Conservation (phyloP, 2,797 vertebrate genomes). For the Rhyacichthys aspro region DNA sequence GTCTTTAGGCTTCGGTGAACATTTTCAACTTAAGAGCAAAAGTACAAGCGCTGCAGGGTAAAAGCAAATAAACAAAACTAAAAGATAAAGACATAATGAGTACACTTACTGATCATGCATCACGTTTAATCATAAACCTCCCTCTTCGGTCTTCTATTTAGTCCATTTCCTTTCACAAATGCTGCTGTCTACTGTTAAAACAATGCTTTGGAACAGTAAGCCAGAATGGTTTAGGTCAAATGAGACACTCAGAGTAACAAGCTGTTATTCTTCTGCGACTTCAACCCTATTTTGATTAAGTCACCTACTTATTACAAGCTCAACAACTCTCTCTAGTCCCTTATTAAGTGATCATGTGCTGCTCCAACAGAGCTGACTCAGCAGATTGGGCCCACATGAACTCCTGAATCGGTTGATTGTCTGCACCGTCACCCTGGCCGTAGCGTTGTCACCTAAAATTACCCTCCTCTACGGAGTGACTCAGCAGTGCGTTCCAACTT, state of each 20-base stretch:
- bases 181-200: not conserved
- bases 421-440: slow-evolving; percentile 53
- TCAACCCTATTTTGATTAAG: slow-evolving; percentile 37
- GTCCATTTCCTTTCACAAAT: no score
- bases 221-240: not conserved
- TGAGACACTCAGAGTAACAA: slow-evolving; percentile 18
- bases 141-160: no score
- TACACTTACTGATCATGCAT: no score
- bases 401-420: slow-evolving; percentile 55
- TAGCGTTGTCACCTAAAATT: slow-evolving; percentile 67
- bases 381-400: slow-evolving; percentile 66
- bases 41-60: no score
- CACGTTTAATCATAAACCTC: no score
- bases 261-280: slow-evolving; percentile 22
- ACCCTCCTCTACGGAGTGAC: slow-evolving; percentile 59
- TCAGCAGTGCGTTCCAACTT: slow-evolving; percentile 56
- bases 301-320: slow-evolving; percentile 52
- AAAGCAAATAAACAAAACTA: no score
- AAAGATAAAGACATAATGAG: no score
- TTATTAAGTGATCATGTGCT: slow-evolving; percentile 54
- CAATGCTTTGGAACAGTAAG: no score
- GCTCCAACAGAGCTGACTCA: slow-evolving; percentile 66
- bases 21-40: no score
- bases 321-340: slow-evolving; percentile 22
- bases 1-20: no score